These are phyloP conservation scores for Eupithecia tripunctaria DNA, from an alignment of 2,888 invertebrate genomes.

Conservation along the genomic window DNA sequence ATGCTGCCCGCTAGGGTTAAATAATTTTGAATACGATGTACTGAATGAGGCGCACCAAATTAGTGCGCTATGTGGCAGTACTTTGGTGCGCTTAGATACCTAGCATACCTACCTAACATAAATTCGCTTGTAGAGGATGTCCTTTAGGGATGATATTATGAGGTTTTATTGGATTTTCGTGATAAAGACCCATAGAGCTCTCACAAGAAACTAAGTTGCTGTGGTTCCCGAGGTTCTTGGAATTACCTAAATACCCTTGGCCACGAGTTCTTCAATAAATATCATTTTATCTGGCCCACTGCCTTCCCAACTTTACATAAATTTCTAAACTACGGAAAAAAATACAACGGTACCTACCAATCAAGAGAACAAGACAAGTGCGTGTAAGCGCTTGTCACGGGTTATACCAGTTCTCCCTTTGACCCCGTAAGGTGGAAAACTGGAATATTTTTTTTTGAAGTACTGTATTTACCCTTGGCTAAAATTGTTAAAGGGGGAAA, in stretches of 20 bases:
- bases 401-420: too few relatives aligned
- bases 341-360: too few relatives aligned
- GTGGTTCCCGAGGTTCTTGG: background rate
- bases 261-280: background rate
- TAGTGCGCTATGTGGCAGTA: too few relatives aligned
- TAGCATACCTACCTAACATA: background rate
- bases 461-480: too few relatives aligned
- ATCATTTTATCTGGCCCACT: background rate
- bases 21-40: background rate
- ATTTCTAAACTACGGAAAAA: too few relatives aligned
- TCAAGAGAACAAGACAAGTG: too few relatives aligned
- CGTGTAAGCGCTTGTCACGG: too few relatives aligned
- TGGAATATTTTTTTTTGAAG: too few relatives aligned
- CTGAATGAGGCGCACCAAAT: too few relatives aligned
- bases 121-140: background rate
- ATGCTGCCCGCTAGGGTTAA: background rate
- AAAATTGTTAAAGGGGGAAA: too few relatives aligned
- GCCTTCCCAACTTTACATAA: background rate
- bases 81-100: too few relatives aligned
- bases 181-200: constrained; percentile 4
- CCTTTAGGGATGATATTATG: background rate
- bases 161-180: constrained; percentile 8
- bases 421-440: too few relatives aligned
- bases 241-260: background rate
- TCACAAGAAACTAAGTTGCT: background rate